Percentiles rank a stretch among this genome's conserved stretches.
Evolutionary conservation across 2,888 invertebrate species (phyloP).

Genomic region (Epistrophe eligans): DNA sequence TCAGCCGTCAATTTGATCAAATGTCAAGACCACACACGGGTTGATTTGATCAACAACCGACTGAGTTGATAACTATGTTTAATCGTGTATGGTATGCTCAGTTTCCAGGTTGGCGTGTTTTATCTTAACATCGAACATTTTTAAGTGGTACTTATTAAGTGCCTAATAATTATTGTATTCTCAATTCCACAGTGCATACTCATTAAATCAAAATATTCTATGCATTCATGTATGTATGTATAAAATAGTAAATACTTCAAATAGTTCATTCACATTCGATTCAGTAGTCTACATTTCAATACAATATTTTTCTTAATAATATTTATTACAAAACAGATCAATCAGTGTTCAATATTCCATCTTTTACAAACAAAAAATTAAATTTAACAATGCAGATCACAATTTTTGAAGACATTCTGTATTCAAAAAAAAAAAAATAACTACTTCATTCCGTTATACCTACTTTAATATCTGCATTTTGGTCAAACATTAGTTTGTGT

Average conservation of each 20-base stretch:
- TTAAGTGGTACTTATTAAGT: no score
- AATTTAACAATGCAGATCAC: conserved; percentile 35
- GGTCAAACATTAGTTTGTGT: conserved; percentile 64
- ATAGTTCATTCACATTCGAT: background rate
- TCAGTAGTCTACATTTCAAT: background rate
- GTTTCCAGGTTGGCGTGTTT: no score
- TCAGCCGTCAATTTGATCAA: no score
- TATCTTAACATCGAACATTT: no score
- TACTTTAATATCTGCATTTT: conserved; percentile 48
- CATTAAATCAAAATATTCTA: background rate
- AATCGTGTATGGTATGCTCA: no score
- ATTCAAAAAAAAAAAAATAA: conserved; percentile 23
- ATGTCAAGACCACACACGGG: no score
- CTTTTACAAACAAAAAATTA: conserved; percentile 30
- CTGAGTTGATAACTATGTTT: no score
- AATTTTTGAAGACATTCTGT: conserved; percentile 38
- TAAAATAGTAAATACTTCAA: background rate
- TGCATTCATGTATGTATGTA: background rate
- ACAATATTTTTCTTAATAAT: background rate
- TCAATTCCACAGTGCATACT: no score
- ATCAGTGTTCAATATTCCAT: background rate
- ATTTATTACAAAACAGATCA: background rate
- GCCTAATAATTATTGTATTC: no score
- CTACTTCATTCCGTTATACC: conserved; percentile 43
- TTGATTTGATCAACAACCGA: no score